Conservation (phyloP, 1,140 invertebrate genomes). For the Bombyx mandarina region DNA sequence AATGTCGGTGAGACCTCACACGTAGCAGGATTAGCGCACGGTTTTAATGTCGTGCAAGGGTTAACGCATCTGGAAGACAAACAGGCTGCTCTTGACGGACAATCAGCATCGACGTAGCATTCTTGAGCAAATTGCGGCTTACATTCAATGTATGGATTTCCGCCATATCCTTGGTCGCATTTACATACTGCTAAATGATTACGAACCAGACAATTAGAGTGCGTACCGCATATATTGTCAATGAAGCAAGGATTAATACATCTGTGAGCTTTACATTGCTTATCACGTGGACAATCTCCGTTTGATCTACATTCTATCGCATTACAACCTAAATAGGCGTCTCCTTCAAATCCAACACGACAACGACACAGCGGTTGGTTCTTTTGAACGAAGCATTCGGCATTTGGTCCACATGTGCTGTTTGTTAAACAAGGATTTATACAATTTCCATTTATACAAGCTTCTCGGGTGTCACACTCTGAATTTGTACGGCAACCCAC, state of each 20-base stretch:
- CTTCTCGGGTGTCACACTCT: constrained; percentile 84
- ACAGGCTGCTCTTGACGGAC: constrained; percentile 84
- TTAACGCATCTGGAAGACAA: constrained; percentile 86
- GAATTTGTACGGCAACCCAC: constrained; percentile 84
- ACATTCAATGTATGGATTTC: constrained; percentile 88
- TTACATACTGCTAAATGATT: constrained; percentile 88
- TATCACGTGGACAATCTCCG: constrained; percentile 88
- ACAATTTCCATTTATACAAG: constrained; percentile 88
- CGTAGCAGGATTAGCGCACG: constrained; percentile 83
- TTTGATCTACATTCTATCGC: constrained; percentile 90
- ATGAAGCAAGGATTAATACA: constrained; percentile 89
- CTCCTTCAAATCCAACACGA: constrained; percentile 83
- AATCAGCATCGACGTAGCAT: constrained; percentile 86
- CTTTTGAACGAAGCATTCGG: constrained; percentile 84
- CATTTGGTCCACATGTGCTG: constrained; percentile 86
- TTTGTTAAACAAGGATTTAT: constrained; percentile 85
- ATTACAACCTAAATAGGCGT: constrained; percentile 82
- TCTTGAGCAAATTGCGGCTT: constrained; percentile 79
- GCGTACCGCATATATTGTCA: constrained; percentile 81
- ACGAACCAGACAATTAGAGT: constrained; percentile 84
- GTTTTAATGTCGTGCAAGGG: constrained; percentile 83
- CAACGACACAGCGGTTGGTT: constrained; percentile 86
- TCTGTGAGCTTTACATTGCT: constrained; percentile 87
- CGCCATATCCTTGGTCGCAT: constrained; percentile 79
- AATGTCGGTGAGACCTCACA: constrained; percentile 86